These are phyloP conservation scores for Lepidocyrtinus sp. DNA, from an alignment of 2,888 invertebrate genomes.

Conservation along the genomic window DNA sequence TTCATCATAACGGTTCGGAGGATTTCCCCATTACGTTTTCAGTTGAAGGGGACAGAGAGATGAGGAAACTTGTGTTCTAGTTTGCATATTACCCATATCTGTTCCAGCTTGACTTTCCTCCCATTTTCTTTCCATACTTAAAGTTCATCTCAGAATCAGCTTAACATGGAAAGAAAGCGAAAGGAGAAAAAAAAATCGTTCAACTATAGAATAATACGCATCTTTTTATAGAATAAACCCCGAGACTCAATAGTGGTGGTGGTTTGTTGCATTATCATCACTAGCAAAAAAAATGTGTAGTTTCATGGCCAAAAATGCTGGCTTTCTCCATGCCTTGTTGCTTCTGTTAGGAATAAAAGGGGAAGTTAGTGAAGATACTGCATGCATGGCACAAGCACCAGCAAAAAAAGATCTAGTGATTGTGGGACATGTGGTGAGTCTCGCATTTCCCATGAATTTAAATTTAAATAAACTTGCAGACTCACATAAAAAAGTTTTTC, in stretches of 20 bases:
- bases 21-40: slow-evolving; percentile 14
- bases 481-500: slow-evolving; percentile 12
- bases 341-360: not conserved
- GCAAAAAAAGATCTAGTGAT: not conserved
- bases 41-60: slow-evolving; percentile 6
- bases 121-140: slow-evolving; percentile 18
- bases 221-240: not conserved
- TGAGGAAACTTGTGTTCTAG: slow-evolving; percentile 23
- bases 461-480: slow-evolving; percentile 13
- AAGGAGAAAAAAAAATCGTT: not conserved
- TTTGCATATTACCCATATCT: slow-evolving; percentile 38
- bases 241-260: not conserved
- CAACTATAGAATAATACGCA: slow-evolving; percentile 8
- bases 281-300: slow-evolving; percentile 7
- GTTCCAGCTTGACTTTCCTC: slow-evolving; percentile 29
- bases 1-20: slow-evolving; percentile 43
- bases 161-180: not conserved
- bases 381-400: not conserved
- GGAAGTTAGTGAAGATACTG: too few relatives aligned
- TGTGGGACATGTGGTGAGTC: slow-evolving; percentile 12
- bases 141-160: not conserved
- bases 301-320: slow-evolving; percentile 15
- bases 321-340: slow-evolving; percentile 8
- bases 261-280: not conserved
- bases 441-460: slow-evolving; percentile 16